Percentiles rank a stretch among this genome's conserved stretches.
Conservation (phyloP, 2,797 vertebrate genomes). For the Sphenodon punctatus region DNA sequence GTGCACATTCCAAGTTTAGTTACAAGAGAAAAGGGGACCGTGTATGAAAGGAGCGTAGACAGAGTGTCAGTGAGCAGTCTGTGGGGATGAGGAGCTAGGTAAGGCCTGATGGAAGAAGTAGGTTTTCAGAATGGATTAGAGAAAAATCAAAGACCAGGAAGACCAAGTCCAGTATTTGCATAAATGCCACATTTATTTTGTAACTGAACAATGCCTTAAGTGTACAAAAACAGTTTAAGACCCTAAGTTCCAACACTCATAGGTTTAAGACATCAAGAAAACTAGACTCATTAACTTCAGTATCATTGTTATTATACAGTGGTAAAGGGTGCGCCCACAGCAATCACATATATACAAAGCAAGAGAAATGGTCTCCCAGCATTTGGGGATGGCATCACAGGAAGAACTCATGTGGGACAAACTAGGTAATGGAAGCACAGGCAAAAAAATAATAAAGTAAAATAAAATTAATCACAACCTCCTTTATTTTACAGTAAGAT, state of each 20-base stretch:
- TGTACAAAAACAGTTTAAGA: slow-evolving; percentile 85
- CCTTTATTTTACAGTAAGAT: slow-evolving; percentile 26
- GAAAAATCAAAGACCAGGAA: neutral
- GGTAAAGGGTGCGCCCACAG: slow-evolving; percentile 76
- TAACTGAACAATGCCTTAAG: slow-evolving; percentile 88
- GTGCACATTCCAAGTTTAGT: too few species aligned
- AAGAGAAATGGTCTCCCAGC: slow-evolving; percentile 62
- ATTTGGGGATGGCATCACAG: slow-evolving; percentile 30
- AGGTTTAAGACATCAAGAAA: slow-evolving; percentile 77
- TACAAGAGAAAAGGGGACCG: too few species aligned
- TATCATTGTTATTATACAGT: slow-evolving; percentile 72
- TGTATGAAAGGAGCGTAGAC: too few species aligned
- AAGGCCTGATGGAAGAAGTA: too few species aligned
- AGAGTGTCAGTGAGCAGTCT: too few species aligned
- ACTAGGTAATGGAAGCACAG: slow-evolving; percentile 73
- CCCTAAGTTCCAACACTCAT: slow-evolving; percentile 82
- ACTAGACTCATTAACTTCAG: slow-evolving; percentile 76
- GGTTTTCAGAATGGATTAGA: too few species aligned
- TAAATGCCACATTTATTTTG: slow-evolving; percentile 95
- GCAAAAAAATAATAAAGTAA: slow-evolving; percentile 51
- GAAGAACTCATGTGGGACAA: slow-evolving; percentile 43
- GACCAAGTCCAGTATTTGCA: slow-evolving; percentile 60
- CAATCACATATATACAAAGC: slow-evolving; percentile 90
- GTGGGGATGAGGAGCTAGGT: too few species aligned
- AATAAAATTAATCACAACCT: slow-evolving; percentile 7